Conservation (phyloP, 2,888 invertebrate species). For the Lucinisca nassula region DNA sequence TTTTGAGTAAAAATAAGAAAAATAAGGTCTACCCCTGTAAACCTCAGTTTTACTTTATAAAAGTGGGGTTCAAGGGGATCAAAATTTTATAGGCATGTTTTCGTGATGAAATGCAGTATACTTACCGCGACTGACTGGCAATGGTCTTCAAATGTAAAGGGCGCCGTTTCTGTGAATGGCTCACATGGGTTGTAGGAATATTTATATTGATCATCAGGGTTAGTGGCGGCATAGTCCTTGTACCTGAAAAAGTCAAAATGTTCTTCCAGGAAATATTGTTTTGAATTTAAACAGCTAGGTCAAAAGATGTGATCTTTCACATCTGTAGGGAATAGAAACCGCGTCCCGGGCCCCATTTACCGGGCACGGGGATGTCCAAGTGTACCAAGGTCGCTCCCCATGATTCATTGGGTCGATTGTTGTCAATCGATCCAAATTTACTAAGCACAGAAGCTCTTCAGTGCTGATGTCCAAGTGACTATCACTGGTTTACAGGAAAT, state of each 20-base stretch:
- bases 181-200: conserved; percentile 70
- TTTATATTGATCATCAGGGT: conserved; percentile 22
- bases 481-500: too few species aligned
- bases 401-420: too few species aligned
- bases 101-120: too few species aligned
- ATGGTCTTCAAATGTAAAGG: conserved; percentile 18
- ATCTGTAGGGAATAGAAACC: neutral
- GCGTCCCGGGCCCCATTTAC: neutral
- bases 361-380: neutral
- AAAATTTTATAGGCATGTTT: too few species aligned
- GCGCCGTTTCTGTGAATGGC: conserved; percentile 60
- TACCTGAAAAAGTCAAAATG: conserved; percentile 57
- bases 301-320: neutral
- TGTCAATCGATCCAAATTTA: too few species aligned
- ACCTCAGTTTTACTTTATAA: too few species aligned
- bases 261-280: too few species aligned
- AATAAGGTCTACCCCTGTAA: too few species aligned
- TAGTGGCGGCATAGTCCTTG: conserved; percentile 36
- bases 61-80: too few species aligned
- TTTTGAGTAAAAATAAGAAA: too few species aligned
- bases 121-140: conserved; percentile 68
- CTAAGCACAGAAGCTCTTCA: too few species aligned
- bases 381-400: neutral
- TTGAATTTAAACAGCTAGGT: neutral
- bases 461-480: too few species aligned